Evolutionary conservation across 2,888 invertebrate species (phyloP), one percentile per base, ranked within the genome.

Genomic region (Arge pagana): DNA sequence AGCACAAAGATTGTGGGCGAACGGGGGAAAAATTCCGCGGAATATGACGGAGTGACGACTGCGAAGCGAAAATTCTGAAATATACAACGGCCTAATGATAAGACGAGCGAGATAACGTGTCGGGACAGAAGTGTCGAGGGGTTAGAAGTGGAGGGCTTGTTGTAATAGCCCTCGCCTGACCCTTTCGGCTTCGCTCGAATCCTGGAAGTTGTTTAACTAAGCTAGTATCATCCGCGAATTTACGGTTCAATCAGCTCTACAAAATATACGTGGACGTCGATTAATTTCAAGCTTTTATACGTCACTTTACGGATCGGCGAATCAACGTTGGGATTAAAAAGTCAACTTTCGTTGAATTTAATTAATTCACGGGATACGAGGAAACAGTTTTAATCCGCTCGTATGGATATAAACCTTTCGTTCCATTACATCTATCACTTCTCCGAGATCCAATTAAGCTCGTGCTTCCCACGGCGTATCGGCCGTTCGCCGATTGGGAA

Each of bases 141-240:
- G 26, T 30, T 42, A 21, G 11, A 30, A 42, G 30, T 8, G 21
- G 33, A 33, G 23, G 33, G 33, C 35, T n/a, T n/a, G n/a, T n/a
- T n/a, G n/a, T 45, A 45, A 45, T 45, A 31, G 45, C 45, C 45
- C 33, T 31, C 16, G 28, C 21, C 45, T 45, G 45, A 45, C 45
- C 45, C 45, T 45, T 35, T 45, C 45, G 33, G 31, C 35, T 33
- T 21, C 7, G 7, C 33, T 33, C 35, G 33, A 24, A 45, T 31
- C 33, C 11, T 15, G 45, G 24, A 45, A 45, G 45, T 42, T 30
- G 21, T 18, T 45, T 45, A 13, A 11, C 13, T 33, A 31, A 31
- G 45, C 45, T n/a, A n/a, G n/a, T n/a, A n/a, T n/a, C 33, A 23
- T 33, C 33, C 35, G 45, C 33, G 15, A 35, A 33, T 23, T 31